These are phyloP conservation scores for Oreochromis aureus DNA, from an alignment of 2,113 vertebrate species.

Conservation along the genomic window DNA sequence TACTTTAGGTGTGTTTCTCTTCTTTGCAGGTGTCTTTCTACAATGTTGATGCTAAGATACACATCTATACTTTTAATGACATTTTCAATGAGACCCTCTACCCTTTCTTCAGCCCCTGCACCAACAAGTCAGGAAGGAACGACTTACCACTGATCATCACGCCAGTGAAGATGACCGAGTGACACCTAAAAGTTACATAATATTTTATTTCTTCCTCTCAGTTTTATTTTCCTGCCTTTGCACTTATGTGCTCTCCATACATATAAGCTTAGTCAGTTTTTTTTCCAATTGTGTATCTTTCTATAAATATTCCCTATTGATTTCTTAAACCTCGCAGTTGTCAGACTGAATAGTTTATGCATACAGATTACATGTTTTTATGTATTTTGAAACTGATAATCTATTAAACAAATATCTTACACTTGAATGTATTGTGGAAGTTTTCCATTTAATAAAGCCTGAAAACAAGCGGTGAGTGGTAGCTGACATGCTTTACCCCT, in stretches of 20 bases:
- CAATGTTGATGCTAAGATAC: conserved; percentile 50
- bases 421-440: neutral
- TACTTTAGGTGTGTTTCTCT: neutral
- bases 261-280: neutral
- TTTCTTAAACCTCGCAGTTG: neutral
- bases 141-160: conserved; percentile 62
- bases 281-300: neutral
- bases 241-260: neutral
- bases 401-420: neutral
- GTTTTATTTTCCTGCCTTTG: neutral
- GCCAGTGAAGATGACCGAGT: neutral
- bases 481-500: neutral
- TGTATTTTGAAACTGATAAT: neutral
- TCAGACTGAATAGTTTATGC: neutral
- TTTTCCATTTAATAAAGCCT: neutral
- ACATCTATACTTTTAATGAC: conserved; percentile 66
- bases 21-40: conserved; percentile 66
- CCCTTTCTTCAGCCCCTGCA: conserved; percentile 79
- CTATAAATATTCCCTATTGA: neutral
- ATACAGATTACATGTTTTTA: neutral
- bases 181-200: neutral
- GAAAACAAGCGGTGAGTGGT: neutral
- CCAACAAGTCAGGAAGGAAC: conserved; percentile 58
- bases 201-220: neutral
- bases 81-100: conserved; percentile 67